Percentiles rank a stretch among this genome's conserved stretches.
phyloP scores from a whole-genome alignment of 2,888 invertebrate species.

The Neoaliturus tenellus region DNA sequence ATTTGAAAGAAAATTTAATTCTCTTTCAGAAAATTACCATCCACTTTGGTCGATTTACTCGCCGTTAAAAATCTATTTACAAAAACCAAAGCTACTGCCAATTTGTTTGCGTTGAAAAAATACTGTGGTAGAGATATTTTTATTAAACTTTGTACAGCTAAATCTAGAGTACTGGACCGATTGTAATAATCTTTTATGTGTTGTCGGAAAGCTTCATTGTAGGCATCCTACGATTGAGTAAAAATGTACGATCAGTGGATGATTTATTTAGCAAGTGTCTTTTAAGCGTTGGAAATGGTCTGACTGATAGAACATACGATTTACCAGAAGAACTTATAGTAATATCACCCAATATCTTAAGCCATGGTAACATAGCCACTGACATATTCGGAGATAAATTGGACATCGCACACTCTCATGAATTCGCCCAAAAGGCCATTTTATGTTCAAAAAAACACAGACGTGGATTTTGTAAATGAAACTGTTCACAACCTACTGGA shows the following conservation, averaged over 20 bases:
- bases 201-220: no score
- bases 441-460: constrained; percentile 17
- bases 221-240: not conserved
- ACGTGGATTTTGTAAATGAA: constrained; percentile 10
- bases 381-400: not conserved
- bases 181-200: no score
- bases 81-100: no score
- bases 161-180: no score
- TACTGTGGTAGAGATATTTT: no score
- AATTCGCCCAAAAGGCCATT: not conserved
- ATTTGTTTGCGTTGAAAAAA: no score
- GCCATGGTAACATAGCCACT: not conserved
- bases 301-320: constrained; percentile 4
- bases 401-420: not conserved
- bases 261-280: constrained; percentile 16
- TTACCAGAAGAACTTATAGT: constrained; percentile 6
- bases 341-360: not conserved
- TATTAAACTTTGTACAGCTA: no score
- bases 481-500: constrained; percentile 15
- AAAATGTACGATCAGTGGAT: constrained; percentile 29
- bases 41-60: no score
- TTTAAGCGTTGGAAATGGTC: constrained; percentile 28
- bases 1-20: no score
- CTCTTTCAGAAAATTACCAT: no score
- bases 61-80: no score